Conservation (phyloP, 1,140 invertebrate genomes). For the Bactericera cockerelli region DNA sequence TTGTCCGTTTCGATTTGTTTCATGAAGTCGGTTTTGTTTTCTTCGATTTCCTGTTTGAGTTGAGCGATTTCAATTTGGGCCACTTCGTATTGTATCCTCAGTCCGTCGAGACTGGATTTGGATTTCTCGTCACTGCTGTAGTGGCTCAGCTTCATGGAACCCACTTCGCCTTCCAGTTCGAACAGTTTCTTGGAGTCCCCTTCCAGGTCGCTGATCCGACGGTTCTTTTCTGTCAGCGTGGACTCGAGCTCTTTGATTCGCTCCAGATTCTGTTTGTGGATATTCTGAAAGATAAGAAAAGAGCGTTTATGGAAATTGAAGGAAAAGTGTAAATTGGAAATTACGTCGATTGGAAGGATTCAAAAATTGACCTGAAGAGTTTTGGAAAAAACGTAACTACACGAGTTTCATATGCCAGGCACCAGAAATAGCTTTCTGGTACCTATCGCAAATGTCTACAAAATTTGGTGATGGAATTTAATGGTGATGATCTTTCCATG, state of each 20-base stretch:
- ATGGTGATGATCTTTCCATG: too few species aligned
- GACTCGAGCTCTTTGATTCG: conserved; percentile 1
- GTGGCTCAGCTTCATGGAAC: not conserved
- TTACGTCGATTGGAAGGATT: too few species aligned
- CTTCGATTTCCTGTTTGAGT: conserved; percentile 2
- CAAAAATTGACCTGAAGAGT: too few species aligned
- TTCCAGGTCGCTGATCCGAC: not conserved
- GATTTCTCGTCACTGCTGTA: not conserved
- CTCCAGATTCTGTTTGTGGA: not conserved
- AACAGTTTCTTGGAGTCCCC: not conserved
- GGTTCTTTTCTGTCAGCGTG: not conserved
- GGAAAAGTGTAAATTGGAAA: too few species aligned
- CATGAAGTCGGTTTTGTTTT: not conserved
- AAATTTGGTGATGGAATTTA: too few species aligned
- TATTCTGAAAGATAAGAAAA: too few species aligned
- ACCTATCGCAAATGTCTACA: too few species aligned
- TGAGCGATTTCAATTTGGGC: not conserved
- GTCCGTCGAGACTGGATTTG: not conserved
- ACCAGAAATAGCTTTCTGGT: too few species aligned
- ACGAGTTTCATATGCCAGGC: too few species aligned
- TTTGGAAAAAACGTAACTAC: too few species aligned
- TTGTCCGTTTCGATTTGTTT: conserved; percentile 3
- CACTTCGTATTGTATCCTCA: not conserved
- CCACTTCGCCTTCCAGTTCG: conserved; percentile 1
- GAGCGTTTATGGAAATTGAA: too few species aligned